Conservation (phyloP, 2,888 invertebrate genomes). For the Clusia tigrina region DNA sequence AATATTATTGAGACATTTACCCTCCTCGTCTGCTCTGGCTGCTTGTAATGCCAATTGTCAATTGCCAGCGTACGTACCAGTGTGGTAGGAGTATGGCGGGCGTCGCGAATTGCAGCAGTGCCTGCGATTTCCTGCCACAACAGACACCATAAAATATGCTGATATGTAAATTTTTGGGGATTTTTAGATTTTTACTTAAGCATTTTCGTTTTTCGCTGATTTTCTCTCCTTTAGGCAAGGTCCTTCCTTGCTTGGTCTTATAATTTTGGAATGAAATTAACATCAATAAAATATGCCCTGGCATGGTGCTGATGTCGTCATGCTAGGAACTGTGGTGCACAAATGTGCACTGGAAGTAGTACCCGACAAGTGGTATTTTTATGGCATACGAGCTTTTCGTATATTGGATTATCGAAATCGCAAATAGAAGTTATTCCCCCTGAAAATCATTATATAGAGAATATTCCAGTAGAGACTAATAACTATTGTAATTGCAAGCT, state of each 20-base stretch:
- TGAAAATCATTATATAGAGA: too few species aligned
- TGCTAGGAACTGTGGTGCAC: too few species aligned
- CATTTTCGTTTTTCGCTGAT: not conserved
- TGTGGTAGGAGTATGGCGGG: not conserved
- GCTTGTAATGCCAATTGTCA: conserved; percentile 26
- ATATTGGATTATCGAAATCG: too few species aligned
- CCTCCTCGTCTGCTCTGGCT: not conserved
- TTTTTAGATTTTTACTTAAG: not conserved
- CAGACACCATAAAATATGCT: not conserved
- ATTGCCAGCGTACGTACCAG: conserved; percentile 28
- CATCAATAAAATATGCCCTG: conserved; percentile 58
- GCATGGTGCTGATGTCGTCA: too few species aligned
- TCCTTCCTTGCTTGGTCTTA: conserved; percentile 34
- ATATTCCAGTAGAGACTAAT: too few species aligned
- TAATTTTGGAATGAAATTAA: conserved; percentile 56
- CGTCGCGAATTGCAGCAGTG: not conserved
- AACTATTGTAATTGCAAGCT: too few species aligned
- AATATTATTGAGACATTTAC: conserved; percentile 50
- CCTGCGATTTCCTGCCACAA: not conserved
- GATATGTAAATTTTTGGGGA: not conserved
- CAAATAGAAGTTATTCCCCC: too few species aligned
- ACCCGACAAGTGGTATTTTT: too few species aligned
- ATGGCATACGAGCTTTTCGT: too few species aligned
- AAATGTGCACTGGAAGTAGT: too few species aligned
- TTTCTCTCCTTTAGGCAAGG: not conserved